Evolutionary conservation across 2,113 vertebrate genomes (phyloP), one percentile per base, ranked within the genome.

Genomic region (Microcebus ravelobensis): DNA sequence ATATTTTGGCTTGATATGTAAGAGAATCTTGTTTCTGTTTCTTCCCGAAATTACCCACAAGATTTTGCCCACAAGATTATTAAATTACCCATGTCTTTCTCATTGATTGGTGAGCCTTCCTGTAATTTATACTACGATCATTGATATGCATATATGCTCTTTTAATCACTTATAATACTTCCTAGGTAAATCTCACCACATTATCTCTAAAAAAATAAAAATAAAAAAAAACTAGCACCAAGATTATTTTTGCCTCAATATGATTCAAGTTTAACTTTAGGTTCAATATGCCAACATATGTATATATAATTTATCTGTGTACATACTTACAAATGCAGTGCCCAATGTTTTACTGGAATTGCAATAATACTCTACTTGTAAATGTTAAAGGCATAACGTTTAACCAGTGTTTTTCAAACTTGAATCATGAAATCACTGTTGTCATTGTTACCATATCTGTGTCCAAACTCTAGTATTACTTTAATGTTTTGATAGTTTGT

Each of bases 1-100:
- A 83, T 73, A 94, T 48, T 84, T 59, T 68, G 29, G 20, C n/a
- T 95, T 84, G 31, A 80, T 45, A 5, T 87, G 0, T 61, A 85
- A 83, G 5, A 93, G 2, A 82, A 81, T 82, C 42, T 91, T n/a
- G 84, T 63, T 95, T 95, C 25, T 84, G 27, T 80, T 87, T 84
- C n/a, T 84, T 84, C 39, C 3, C n/a, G 7, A 96, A 87, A 29
- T 29, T 68, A 57, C 1, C 10, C 7, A 31, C 45, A 45, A 45
- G 45, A 45, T 83, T 90, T 61, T 87, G 27, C 23, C 12, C 8
- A 73, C 20, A 59, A 71, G 25, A 86, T 70, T 50, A 76, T 82
- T 70, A 82, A 94, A 17, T 76, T 68, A 81, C 36, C 52, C 50
- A 92, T 55, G 20, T 76, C 3, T 68, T 94, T 61, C 39, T 65